phyloP scores from a whole-genome alignment of 2,797 vertebrate species.

The Pipistrellus kuhlii region DNA sequence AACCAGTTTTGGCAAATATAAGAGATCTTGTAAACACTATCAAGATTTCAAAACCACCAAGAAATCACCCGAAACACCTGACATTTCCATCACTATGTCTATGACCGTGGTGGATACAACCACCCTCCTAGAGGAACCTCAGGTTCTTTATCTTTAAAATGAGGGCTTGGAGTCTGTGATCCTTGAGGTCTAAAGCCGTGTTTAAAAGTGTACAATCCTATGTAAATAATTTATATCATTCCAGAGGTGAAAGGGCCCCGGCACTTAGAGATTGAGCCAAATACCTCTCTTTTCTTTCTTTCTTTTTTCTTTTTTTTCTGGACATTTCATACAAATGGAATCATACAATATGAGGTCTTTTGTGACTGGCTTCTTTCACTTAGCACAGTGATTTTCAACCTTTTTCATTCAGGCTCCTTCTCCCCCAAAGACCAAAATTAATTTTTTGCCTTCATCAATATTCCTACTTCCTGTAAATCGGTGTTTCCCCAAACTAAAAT shows the following conservation, averaged over 20 bases:
- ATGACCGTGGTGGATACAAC: not conserved
- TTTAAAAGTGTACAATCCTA: not conserved
- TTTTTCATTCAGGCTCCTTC: not conserved
- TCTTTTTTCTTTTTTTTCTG: not conserved
- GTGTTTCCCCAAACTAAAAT: not conserved
- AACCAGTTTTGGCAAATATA: not conserved
- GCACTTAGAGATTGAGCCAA: not conserved
- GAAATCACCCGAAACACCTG: not conserved
- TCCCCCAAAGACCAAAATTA: not conserved
- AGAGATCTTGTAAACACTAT: not conserved
- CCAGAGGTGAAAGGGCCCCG: not conserved
- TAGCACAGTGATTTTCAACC: not conserved
- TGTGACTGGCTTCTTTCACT: not conserved
- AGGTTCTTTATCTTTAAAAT: conserved; percentile 42
- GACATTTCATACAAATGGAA: not conserved
- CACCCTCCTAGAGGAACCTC: not conserved
- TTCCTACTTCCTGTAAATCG: not conserved
- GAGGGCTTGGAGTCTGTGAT: not conserved
- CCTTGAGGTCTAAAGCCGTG: not conserved
- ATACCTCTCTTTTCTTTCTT: not conserved
- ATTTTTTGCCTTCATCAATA: not conserved
- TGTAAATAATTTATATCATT: not conserved
- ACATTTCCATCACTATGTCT: not conserved
- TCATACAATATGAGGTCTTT: not conserved
- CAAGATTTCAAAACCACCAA: not conserved